Evolutionary conservation across 2,113 vertebrate species (phyloP).

Genomic region (Picathartes gymnocephalus): DNA sequence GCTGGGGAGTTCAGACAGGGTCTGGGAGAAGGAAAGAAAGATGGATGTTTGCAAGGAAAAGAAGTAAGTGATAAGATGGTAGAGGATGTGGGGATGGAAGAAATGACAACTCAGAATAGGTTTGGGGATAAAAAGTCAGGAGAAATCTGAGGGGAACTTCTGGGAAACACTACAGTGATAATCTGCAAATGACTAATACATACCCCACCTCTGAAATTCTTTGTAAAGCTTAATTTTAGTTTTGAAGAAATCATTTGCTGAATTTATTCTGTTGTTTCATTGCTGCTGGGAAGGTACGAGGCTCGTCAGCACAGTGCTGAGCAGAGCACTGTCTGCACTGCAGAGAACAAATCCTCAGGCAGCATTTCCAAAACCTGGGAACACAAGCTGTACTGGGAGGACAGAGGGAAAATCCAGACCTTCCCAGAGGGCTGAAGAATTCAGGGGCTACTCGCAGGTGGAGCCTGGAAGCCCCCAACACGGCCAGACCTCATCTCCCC

Average conservation of each 20-base stretch:
- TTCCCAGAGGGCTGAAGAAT: background rate
- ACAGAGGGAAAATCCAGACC: background rate
- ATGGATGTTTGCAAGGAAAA: background rate
- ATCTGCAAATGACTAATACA: background rate
- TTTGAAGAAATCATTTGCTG: background rate
- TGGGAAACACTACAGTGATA: background rate
- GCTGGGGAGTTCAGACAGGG: background rate
- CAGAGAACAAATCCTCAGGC: background rate
- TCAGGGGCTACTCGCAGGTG: background rate
- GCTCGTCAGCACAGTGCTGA: fast-evolving
- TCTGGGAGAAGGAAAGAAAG: background rate
- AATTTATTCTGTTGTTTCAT: background rate
- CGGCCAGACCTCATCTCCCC: background rate
- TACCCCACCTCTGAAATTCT: background rate
- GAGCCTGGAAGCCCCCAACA: background rate
- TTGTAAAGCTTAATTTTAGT: background rate
- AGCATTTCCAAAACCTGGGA: background rate
- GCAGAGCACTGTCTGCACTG: background rate
- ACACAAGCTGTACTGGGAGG: background rate
- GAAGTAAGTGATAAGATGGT: background rate
- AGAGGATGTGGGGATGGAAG: background rate
- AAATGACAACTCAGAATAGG: background rate
- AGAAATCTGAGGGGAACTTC: background rate
- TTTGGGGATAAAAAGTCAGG: background rate
- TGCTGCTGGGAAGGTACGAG: background rate